These are phyloP conservation scores for Deilephila elpenor DNA, from an alignment of 2,888 invertebrate genomes.

Conservation along the genomic window DNA sequence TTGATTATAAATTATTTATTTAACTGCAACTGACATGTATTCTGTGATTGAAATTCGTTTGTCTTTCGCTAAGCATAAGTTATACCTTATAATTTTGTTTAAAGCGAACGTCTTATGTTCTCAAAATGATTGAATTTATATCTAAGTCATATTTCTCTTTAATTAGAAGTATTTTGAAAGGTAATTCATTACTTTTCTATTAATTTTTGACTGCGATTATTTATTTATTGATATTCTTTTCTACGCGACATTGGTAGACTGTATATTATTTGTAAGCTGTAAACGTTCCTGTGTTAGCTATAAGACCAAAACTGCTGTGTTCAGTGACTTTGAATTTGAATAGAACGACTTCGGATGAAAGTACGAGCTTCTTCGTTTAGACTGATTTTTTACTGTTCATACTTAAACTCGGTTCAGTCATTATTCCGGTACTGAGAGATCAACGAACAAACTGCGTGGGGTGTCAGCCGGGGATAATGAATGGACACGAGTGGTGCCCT, in stretches of 20 bases:
- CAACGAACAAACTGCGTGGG: slow-evolving; percentile 20
- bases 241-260: slow-evolving; percentile 44
- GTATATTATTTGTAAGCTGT: slow-evolving; percentile 51
- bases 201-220: slow-evolving; percentile 43
- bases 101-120: background rate
- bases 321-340: slow-evolving; percentile 50
- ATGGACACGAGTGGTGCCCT: slow-evolving; percentile 41
- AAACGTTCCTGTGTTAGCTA: slow-evolving; percentile 61
- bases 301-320: slow-evolving; percentile 58
- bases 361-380: slow-evolving; percentile 66
- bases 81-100: background rate
- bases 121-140: slow-evolving; percentile 19
- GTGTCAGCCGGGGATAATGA: slow-evolving; percentile 43
- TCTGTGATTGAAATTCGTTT: background rate
- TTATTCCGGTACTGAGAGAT: slow-evolving; percentile 11
- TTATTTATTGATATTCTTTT: slow-evolving; percentile 54
- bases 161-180: slow-evolving; percentile 41
- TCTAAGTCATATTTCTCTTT: slow-evolving; percentile 18
- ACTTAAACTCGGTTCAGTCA: slow-evolving; percentile 40
- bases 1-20: background rate
- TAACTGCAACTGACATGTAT: background rate
- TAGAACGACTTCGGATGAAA: slow-evolving; percentile 57
- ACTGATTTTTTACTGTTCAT: slow-evolving; percentile 74
- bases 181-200: slow-evolving; percentile 40
- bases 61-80: slow-evolving; percentile 2